Conservation (phyloP, 2,113 vertebrate genomes). For the Panthera tigris region DNA sequence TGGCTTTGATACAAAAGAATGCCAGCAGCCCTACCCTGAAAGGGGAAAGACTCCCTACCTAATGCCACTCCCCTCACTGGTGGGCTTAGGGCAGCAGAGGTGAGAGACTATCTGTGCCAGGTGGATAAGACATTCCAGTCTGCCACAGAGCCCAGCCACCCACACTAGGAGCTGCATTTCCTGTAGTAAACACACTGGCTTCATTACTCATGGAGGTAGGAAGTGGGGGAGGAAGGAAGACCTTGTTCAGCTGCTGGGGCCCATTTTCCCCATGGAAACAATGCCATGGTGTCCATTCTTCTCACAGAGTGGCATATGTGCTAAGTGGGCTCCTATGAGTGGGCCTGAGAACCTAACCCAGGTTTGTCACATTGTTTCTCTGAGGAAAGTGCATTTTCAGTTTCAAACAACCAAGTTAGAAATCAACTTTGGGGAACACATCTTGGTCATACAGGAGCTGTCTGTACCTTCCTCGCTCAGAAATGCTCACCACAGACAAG, state of each 20-base stretch:
- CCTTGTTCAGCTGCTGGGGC: not conserved
- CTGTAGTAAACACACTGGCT: not conserved
- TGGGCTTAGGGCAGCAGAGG: not conserved
- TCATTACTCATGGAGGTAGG: not conserved
- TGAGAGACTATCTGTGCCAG: not conserved
- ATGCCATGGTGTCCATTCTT: slow-evolving; percentile 15
- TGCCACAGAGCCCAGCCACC: not conserved
- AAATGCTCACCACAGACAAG: not conserved
- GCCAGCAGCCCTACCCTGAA: not conserved
- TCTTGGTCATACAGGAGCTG: not conserved
- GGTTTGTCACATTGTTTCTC: not conserved
- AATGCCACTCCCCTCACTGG: not conserved
- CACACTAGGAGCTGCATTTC: not conserved
- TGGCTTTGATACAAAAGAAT: not conserved
- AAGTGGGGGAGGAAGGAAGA: slow-evolving; percentile 52
- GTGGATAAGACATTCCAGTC: not conserved
- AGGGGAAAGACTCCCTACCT: not conserved
- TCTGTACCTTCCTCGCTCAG: slow-evolving; percentile 11
- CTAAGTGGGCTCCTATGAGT: not conserved
- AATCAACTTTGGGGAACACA: not conserved
- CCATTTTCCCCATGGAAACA: slow-evolving; percentile 38
- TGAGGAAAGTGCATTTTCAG: slow-evolving; percentile 35
- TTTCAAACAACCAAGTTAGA: slow-evolving; percentile 50
- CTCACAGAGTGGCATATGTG: not conserved
- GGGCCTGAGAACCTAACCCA: not conserved